A percentile compares a stretch with the other conserved stretches of the same genome.
Evolutionary conservation across 2,797 vertebrate species (phyloP).

Genomic region (Falco cherrug): DNA sequence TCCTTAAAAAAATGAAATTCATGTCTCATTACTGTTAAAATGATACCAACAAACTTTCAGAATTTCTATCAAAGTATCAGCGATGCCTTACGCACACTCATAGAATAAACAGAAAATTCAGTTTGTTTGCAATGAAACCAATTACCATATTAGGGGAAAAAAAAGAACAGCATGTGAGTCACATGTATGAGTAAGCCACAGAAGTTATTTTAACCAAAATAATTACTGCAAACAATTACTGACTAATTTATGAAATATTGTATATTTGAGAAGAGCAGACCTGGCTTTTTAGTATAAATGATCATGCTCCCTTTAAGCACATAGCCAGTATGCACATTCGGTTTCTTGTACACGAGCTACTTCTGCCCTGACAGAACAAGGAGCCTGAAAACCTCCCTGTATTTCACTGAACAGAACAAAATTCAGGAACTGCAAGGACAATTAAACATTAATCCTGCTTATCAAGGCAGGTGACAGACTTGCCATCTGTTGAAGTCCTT

Average conservation of each 20-base stretch:
- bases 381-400: background rate
- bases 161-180: background rate
- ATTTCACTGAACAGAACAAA: conserved; percentile 9
- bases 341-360: background rate
- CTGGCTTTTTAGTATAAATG: background rate
- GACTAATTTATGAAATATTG: background rate
- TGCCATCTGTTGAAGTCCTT: conserved; percentile 52
- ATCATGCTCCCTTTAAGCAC: background rate
- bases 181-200: background rate
- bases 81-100: background rate
- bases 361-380: background rate
- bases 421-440: conserved; percentile 53
- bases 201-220: background rate
- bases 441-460: conserved; percentile 53
- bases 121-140: background rate
- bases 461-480: conserved; percentile 56
- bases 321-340: background rate
- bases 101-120: background rate
- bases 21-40: conserved; percentile 46
- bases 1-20: conserved; percentile 60
- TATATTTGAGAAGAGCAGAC: background rate
- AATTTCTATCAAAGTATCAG: background rate
- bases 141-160: background rate
- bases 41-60: background rate
- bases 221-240: background rate